Percentiles rank a stretch among this genome's conserved stretches.
Conservation (phyloP, 2,888 invertebrate genomes). For the Agonopterix arenella region DNA sequence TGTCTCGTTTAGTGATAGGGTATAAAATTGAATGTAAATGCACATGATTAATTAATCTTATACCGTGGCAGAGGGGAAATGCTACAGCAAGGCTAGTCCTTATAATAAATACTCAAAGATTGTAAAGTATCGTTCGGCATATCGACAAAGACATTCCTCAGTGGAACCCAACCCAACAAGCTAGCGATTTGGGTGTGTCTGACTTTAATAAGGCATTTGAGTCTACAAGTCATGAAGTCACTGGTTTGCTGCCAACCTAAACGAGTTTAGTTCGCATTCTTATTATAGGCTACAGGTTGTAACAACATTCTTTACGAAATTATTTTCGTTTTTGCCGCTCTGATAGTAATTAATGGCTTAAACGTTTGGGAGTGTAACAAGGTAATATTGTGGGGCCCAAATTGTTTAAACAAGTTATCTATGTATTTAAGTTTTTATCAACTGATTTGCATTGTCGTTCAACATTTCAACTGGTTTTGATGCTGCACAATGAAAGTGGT, state of each 20-base stretch:
- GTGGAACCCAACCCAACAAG: not conserved
- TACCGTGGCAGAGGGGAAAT: too few species aligned
- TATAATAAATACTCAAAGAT: too few species aligned
- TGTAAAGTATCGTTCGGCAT: not conserved
- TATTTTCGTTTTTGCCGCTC: not conserved
- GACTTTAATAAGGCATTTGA: constrained; percentile 1
- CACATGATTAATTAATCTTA: too few species aligned
- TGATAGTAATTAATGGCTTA: too few species aligned
- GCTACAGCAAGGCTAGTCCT: too few species aligned
- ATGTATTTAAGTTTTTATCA: not conserved
- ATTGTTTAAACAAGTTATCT: constrained; percentile 1
- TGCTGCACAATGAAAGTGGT: constrained; percentile 9
- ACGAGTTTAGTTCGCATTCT: not conserved
- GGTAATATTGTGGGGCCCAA: not conserved
- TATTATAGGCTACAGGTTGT: not conserved
- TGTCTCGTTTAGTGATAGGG: too few species aligned
- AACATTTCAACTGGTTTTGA: constrained; percentile 9
- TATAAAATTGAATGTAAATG: too few species aligned
- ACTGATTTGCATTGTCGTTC: constrained; percentile 9
- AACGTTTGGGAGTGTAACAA: not conserved
- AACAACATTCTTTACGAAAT: not conserved
- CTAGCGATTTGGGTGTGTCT: constrained; percentile 16
- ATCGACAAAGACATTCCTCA: constrained; percentile 14
- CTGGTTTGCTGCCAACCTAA: not conserved
- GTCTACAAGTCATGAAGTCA: not conserved